Evolutionary conservation across 2,113 vertebrate species (phyloP).

Genomic region (Neotragus pygmaeus): DNA sequence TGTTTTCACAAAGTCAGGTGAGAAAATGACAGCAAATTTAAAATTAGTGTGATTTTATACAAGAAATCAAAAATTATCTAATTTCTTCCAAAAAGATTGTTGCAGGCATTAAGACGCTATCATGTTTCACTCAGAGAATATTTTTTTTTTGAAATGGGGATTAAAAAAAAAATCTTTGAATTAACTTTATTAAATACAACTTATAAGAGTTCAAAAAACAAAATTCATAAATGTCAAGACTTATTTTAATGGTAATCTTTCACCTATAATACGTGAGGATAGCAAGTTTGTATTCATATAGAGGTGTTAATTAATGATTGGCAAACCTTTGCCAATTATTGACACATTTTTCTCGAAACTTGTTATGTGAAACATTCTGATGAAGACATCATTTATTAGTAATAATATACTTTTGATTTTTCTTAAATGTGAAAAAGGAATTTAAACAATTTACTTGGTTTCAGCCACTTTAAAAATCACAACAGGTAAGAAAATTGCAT

Average conservation of each 20-base stretch:
- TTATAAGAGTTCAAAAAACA: conserved; percentile 80
- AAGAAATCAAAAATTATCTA: background rate
- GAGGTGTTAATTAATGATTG: conserved; percentile 95
- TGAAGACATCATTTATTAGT: conserved; percentile 81
- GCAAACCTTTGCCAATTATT: conserved; percentile 87
- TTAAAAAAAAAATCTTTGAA: conserved; percentile 39
- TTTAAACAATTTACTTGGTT: conserved; percentile 89
- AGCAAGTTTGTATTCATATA: conserved; percentile 84
- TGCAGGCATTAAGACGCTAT: background rate
- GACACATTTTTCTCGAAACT: conserved; percentile 82
- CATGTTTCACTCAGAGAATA: background rate
- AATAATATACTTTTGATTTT: conserved; percentile 73
- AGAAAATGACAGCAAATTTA: conserved; percentile 53
- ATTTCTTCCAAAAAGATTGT: conserved; percentile 11
- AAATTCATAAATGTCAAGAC: conserved; percentile 68
- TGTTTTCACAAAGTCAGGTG: background rate
- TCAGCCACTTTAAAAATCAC: conserved; percentile 83
- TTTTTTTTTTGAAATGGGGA: background rate
- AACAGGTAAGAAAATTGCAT: conserved; percentile 84
- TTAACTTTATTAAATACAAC: conserved; percentile 58
- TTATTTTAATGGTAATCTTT: conserved; percentile 86
- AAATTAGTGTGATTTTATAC: background rate
- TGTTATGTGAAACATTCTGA: conserved; percentile 85
- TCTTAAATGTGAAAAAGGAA: conserved; percentile 36
- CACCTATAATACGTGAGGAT: conserved; percentile 82